Conservation (phyloP, 2,888 invertebrate species). For the Clostera curtula region DNA sequence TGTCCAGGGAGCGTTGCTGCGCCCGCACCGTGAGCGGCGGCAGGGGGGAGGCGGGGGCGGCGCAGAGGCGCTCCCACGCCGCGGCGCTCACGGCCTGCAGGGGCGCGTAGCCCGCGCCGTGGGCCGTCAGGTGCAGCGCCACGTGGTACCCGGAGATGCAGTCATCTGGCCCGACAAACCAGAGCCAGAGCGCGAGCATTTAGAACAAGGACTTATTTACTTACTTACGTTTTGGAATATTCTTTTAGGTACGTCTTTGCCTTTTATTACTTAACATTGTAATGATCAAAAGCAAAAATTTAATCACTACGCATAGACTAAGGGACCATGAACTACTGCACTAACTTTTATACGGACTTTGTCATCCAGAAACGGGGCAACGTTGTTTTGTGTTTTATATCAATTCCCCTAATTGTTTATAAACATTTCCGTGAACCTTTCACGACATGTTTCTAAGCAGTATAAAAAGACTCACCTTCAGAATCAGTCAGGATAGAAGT, state of each 20-base stretch:
- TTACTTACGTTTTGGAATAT: no score
- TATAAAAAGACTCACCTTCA: slow-evolving; percentile 69
- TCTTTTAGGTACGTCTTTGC: no score
- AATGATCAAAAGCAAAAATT: no score
- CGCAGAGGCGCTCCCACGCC: slow-evolving; percentile 51
- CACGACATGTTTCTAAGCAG: no score
- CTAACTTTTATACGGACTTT: no score
- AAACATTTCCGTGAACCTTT: no score
- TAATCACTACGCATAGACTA: no score
- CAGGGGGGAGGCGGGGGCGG: slow-evolving; percentile 13
- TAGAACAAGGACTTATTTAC: no score
- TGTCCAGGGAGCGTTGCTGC: slow-evolving; percentile 61
- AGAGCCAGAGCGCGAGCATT: no score
- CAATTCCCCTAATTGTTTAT: not conserved
- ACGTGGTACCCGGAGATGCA: slow-evolving; percentile 81
- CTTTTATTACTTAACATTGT: no score
- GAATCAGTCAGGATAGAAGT: slow-evolving; percentile 82
- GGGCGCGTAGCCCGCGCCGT: slow-evolving; percentile 79
- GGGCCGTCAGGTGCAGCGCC: slow-evolving; percentile 82
- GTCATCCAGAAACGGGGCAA: not conserved
- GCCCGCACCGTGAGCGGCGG: slow-evolving; percentile 49
- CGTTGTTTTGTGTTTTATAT: no score
- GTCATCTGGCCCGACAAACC: slow-evolving; percentile 76
- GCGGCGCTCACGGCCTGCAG: slow-evolving; percentile 77
- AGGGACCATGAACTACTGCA: no score